phyloP scores from a whole-genome alignment of 2,888 invertebrate genomes.

The Idaea straminata region DNA sequence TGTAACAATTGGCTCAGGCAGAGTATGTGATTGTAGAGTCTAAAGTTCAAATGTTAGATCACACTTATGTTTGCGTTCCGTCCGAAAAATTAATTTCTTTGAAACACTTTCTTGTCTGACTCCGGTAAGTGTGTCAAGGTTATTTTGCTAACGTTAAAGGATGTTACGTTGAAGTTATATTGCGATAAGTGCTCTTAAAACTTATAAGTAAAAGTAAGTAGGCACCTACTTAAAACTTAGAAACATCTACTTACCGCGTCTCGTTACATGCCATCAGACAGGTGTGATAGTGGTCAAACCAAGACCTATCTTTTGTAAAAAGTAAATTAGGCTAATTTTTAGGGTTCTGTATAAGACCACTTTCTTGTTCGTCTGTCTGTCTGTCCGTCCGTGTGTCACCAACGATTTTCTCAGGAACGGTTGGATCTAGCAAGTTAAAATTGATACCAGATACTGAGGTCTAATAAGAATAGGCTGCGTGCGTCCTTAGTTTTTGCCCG shows the following conservation, averaged over 20 bases:
- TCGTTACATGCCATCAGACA: too few relatives aligned
- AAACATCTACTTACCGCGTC: not conserved
- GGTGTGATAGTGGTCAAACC: too few relatives aligned
- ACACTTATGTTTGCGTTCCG: not conserved
- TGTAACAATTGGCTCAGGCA: not conserved
- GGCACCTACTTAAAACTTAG: not conserved
- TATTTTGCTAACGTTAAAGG: slow-evolving; percentile 12
- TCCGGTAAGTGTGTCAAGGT: slow-evolving; percentile 7
- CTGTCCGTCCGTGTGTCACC: too few relatives aligned
- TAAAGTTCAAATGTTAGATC: not conserved
- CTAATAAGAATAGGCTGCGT: too few relatives aligned
- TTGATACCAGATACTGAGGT: too few relatives aligned
- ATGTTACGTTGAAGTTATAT: not conserved
- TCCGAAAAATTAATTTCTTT: not conserved
- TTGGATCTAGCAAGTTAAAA: too few relatives aligned
- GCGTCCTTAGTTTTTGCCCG: too few relatives aligned
- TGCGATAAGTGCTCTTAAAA: not conserved
- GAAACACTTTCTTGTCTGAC: slow-evolving; percentile 7
- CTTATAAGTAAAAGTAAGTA: not conserved
- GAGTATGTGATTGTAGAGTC: not conserved
- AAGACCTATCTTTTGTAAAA: too few relatives aligned
- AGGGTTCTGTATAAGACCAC: too few relatives aligned
- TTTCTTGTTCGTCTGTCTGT: too few relatives aligned
- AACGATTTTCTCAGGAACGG: too few relatives aligned
- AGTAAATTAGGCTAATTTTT: too few relatives aligned